These are phyloP conservation scores for Otolemur garnettii DNA, from an alignment of 2,113 vertebrate genomes.

Conservation along the genomic window DNA sequence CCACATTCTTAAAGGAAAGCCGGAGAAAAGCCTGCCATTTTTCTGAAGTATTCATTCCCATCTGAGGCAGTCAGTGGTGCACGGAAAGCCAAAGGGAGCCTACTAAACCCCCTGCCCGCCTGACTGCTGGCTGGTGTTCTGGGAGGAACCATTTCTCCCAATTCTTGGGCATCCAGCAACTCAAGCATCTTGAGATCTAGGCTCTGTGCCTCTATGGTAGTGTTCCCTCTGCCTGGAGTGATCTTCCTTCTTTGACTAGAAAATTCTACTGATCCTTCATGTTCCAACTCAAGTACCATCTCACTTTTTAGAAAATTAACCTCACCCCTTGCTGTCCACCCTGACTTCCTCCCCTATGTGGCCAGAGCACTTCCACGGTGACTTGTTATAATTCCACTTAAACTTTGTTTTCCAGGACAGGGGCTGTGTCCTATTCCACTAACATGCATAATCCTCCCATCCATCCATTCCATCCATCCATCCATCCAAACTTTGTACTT, in stretches of 20 bases:
- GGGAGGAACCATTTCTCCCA: not conserved
- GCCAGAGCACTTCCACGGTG: not conserved
- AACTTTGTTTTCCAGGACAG: slow-evolving; percentile 7
- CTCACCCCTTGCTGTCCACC: not conserved
- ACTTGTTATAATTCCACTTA: not conserved
- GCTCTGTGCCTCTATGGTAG: not conserved
- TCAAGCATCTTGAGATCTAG: not conserved
- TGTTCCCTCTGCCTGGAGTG: not conserved
- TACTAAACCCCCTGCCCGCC: not conserved
- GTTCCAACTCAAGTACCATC: not conserved
- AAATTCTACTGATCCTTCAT: slow-evolving; percentile 28
- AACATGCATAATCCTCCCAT: not conserved
- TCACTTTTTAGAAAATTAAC: not conserved
- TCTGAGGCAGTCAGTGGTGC: not conserved
- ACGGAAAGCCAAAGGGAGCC: not conserved
- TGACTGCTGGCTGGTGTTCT: not conserved
- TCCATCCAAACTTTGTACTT: not conserved
- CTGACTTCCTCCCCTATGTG: not conserved
- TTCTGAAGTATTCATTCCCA: slow-evolving; percentile 20
- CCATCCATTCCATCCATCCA: not conserved
- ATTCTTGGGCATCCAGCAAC: not conserved
- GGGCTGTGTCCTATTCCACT: not conserved
- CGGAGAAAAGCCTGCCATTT: not conserved
- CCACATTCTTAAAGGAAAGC: slow-evolving; percentile 24
- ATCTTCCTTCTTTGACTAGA: slow-evolving; percentile 26